Evolutionary conservation across 2,113 vertebrate genomes (phyloP).

Genomic region (Peromyscus leucopus): DNA sequence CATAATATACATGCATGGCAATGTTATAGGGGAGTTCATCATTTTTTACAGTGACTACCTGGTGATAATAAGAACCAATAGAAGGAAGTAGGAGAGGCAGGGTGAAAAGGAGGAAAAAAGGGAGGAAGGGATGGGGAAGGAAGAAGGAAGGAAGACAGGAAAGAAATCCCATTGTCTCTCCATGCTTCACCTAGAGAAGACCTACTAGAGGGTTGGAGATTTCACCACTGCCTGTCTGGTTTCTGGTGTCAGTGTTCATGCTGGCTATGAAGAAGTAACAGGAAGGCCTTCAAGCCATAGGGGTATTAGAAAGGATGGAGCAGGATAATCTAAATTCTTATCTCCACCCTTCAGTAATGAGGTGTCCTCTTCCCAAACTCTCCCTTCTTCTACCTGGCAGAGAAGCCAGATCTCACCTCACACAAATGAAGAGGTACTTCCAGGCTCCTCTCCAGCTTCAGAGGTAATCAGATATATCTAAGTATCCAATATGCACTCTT

Average conservation of each 20-base stretch:
- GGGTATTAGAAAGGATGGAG: background rate
- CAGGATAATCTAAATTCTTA: background rate
- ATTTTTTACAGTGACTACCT: background rate
- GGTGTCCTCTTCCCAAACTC: background rate
- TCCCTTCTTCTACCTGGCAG: fast-evolving
- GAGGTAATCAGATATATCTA: background rate
- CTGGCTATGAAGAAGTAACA: background rate
- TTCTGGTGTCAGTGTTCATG: too few species aligned
- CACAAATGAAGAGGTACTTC: background rate
- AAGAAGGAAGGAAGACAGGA: background rate
- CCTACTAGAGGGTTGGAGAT: background rate
- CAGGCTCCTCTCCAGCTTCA: background rate
- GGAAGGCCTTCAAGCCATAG: background rate
- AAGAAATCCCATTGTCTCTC: background rate
- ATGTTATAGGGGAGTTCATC: background rate
- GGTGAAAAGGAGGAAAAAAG: too few species aligned
- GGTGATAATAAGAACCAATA: background rate
- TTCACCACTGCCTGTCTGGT: background rate
- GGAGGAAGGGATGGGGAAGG: background rate
- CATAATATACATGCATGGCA: background rate
- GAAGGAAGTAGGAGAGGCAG: background rate
- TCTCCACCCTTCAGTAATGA: background rate
- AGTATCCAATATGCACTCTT: background rate
- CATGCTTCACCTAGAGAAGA: background rate
- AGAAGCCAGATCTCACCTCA: background rate